Conservation (phyloP, 2,113 vertebrate species). For the Pterocles orientalis region DNA sequence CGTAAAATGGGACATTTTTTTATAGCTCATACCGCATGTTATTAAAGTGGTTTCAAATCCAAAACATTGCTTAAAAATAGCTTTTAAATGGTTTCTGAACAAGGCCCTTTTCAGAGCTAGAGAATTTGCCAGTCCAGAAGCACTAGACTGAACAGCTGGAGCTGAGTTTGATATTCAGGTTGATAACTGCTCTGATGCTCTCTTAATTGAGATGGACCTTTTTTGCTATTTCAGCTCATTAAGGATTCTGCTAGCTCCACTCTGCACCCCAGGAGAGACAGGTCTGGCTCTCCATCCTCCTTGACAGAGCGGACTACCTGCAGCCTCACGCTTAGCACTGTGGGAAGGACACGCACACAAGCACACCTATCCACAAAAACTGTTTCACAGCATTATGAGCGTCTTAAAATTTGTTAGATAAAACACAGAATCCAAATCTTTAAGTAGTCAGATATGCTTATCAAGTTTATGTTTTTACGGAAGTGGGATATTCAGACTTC, state of each 20-base stretch:
- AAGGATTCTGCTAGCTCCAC: not conserved
- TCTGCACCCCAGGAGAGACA: not conserved
- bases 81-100: not conserved
- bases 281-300: not conserved
- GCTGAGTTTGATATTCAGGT: not conserved
- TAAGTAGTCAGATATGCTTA: not conserved
- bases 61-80: not conserved
- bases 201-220: not conserved
- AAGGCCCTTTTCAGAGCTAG: not conserved
- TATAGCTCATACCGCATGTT: not conserved
- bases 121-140: not conserved
- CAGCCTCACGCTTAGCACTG: not conserved
- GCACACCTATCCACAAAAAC: not conserved
- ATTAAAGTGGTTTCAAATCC: not conserved
- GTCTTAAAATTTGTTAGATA: not conserved
- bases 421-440: not conserved
- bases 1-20: not conserved
- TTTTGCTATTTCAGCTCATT: not conserved
- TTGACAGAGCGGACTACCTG: rapidly evolving
- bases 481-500: not conserved
- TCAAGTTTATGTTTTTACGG: not conserved
- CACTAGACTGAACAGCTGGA: not conserved
- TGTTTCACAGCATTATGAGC: not conserved
- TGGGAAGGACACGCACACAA: not conserved
- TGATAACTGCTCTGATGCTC: not conserved